A percentile compares a stretch with the other conserved stretches of the same genome.
These are phyloP conservation scores for Xerus inauris DNA, from an alignment of 2,113 vertebrate species.

Conservation along the genomic window DNA sequence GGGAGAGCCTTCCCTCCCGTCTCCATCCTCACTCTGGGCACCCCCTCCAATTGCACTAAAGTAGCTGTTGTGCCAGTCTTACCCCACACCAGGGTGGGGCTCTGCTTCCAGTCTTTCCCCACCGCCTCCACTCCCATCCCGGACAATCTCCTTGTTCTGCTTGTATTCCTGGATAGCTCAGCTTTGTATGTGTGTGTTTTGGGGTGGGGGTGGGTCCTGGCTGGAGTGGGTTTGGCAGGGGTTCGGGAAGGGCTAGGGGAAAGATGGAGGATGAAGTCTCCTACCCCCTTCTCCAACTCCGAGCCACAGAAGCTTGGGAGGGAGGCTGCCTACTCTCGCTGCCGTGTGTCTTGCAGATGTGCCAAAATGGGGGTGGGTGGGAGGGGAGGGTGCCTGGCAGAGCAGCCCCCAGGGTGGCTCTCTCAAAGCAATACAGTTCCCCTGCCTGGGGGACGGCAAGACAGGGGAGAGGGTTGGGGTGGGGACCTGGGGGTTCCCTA, in stretches of 20 bases:
- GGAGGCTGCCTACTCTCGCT: slow-evolving; percentile 69
- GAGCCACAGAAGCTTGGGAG: slow-evolving; percentile 72
- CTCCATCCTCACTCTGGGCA: slow-evolving; percentile 76
- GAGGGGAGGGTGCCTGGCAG: slow-evolving; percentile 71
- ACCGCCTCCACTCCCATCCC: slow-evolving; percentile 68
- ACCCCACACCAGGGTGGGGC: slow-evolving; percentile 77
- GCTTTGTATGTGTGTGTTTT: slow-evolving; percentile 77
- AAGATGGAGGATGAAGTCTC: slow-evolving; percentile 58
- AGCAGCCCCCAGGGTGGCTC: slow-evolving; percentile 77
- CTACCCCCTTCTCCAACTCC: slow-evolving; percentile 61
- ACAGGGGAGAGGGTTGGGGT: slow-evolving; percentile 82
- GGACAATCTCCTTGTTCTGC: slow-evolving; percentile 79
- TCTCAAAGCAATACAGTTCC: slow-evolving; percentile 85
- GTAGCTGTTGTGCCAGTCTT: slow-evolving; percentile 83
- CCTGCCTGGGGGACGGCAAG: slow-evolving; percentile 74
- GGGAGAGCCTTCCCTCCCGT: slow-evolving; percentile 66
- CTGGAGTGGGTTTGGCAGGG: slow-evolving; percentile 68
- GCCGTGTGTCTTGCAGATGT: slow-evolving; percentile 73
- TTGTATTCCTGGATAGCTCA: slow-evolving; percentile 79
- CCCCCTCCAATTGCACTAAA: slow-evolving; percentile 84
- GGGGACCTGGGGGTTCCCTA: slow-evolving; percentile 72
- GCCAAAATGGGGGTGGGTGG: slow-evolving; percentile 72
- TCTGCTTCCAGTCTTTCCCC: slow-evolving; percentile 81
- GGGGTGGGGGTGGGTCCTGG: slow-evolving; percentile 70
- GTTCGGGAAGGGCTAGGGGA: slow-evolving; percentile 70